phyloP scores from a whole-genome alignment of 2,888 invertebrate species.

The Hololepta plana region DNA sequence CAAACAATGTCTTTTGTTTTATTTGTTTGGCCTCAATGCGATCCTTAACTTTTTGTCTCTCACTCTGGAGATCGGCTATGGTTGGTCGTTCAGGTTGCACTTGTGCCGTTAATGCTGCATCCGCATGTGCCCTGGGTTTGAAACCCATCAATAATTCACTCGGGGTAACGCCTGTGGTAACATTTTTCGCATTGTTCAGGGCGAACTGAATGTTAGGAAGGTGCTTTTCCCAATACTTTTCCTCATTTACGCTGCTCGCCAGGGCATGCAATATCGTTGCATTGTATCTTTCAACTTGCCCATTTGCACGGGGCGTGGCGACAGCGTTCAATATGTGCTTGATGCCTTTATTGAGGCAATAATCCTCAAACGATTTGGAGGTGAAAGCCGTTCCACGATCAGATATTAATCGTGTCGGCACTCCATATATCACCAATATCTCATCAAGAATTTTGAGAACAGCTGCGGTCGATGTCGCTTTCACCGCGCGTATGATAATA shows the following conservation, averaged over 20 bases:
- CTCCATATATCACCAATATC: constrained; percentile 1
- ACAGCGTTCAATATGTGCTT: constrained; percentile 9
- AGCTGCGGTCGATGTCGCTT: not conserved
- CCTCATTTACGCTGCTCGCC: not conserved
- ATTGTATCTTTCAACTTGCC: constrained; percentile 8
- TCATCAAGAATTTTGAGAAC: constrained; percentile 3
- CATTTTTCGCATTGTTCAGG: constrained; percentile 1
- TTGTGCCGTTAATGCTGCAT: too few species aligned
- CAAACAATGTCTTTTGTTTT: too few species aligned
- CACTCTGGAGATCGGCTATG: too few species aligned
- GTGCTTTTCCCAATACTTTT: constrained; percentile 6
- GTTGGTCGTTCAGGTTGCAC: too few species aligned
- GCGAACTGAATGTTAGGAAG: constrained; percentile 5
- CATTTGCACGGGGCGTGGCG: constrained; percentile 12
- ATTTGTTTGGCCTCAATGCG: too few species aligned
- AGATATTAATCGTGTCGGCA: constrained; percentile 10
- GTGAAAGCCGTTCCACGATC: constrained; percentile 11
- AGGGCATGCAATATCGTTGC: constrained; percentile 1
- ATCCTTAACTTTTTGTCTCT: too few species aligned
- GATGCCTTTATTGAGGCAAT: constrained; percentile 6
- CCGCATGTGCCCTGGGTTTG: too few species aligned
- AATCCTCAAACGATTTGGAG: constrained; percentile 4
- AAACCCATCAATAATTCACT: constrained; percentile 3
- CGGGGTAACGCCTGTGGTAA: constrained; percentile 2
- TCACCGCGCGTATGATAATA: not conserved